phyloP scores from a whole-genome alignment of 2,113 vertebrate genomes.

The Fulmarus glacialis region DNA sequence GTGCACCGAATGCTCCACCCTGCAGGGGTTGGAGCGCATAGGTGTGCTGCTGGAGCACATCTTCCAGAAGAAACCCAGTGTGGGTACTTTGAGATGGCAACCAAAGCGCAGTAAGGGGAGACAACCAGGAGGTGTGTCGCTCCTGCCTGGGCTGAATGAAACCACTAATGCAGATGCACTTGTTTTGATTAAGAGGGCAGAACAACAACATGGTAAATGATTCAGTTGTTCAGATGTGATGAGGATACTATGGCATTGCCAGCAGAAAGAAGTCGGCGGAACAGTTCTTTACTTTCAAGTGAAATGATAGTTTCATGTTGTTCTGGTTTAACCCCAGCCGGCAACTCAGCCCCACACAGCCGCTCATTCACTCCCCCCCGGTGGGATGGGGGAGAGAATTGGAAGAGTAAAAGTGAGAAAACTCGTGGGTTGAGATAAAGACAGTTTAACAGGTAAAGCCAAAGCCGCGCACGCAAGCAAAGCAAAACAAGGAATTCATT shows the following conservation, averaged over 20 bases:
- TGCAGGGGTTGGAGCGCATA: rapidly evolving
- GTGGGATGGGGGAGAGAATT: too few species aligned
- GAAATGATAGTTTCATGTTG: not conserved
- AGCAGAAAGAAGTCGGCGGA: not conserved
- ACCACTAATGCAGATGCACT: not conserved
- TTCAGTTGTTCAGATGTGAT: not conserved
- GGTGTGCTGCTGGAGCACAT: not conserved
- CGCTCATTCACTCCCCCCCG: too few species aligned
- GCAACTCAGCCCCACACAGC: too few species aligned
- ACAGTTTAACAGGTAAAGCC: too few species aligned
- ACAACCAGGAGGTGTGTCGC: not conserved
- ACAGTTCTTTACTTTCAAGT: not conserved
- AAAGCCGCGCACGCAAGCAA: too few species aligned
- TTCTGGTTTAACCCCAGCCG: too few species aligned
- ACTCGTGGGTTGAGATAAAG: too few species aligned
- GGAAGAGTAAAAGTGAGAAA: too few species aligned
- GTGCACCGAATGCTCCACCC: not conserved
- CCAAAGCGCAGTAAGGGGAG: not conserved
- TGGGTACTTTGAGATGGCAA: not conserved
- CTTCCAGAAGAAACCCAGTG: not conserved
- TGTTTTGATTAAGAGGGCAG: not conserved
- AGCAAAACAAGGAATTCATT: too few species aligned
- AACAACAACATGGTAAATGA: not conserved
- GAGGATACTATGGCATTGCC: too few species aligned
- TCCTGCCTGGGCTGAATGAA: not conserved